Conservation (phyloP, 2,888 invertebrate species). For the Brenthis daphne region DNA sequence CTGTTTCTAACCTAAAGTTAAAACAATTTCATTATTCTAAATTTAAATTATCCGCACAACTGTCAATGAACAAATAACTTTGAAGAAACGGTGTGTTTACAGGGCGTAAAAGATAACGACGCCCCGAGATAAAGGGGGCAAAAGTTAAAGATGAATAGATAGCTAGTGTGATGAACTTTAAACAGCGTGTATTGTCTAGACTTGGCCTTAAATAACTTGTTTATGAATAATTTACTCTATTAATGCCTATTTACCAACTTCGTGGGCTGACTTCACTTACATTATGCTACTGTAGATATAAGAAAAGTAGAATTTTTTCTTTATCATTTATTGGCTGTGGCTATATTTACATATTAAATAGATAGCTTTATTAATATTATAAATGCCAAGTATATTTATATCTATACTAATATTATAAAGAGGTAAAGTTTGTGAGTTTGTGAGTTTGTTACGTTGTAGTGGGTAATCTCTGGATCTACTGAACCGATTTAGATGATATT, state of each 20-base stretch:
- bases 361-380: too few species aligned
- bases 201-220: conserved; percentile 43
- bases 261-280: not conserved
- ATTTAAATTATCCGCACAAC: conserved; percentile 51
- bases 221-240: conserved; percentile 4
- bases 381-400: too few species aligned
- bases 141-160: conserved; percentile 74
- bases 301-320: too few species aligned
- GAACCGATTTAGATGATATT: too few species aligned
- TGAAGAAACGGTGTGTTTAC: conserved; percentile 58
- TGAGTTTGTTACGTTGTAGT: too few species aligned
- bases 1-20: not conserved
- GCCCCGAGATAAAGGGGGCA: conserved; percentile 65
- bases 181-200: conserved; percentile 44
- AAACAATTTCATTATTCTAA: conserved; percentile 42
- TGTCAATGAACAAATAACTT: conserved; percentile 64
- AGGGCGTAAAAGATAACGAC: conserved; percentile 57
- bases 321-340: too few species aligned
- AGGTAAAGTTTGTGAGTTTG: too few species aligned
- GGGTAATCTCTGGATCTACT: too few species aligned
- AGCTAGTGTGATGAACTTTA: conserved; percentile 73
- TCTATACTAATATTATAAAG: too few species aligned
- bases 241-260: not conserved
- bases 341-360: too few species aligned
- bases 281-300: not conserved